Percentiles rank a stretch among this genome's conserved stretches.
phyloP scores from a whole-genome alignment of 37 sponge, comb jelly and placozoan genomes.

The Halichondria panicea region DNA sequence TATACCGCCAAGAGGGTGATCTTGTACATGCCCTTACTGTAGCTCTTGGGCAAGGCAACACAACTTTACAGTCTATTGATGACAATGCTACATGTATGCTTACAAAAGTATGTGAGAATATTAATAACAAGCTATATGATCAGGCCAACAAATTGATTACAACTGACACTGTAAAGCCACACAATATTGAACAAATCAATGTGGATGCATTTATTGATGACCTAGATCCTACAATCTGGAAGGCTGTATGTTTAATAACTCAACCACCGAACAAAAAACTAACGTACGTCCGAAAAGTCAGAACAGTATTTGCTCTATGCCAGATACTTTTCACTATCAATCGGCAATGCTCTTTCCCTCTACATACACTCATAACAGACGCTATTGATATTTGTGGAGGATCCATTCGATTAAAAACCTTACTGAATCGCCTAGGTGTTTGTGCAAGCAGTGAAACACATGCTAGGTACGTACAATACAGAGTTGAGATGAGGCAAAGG shows the following conservation, averaged over 20 bases:
- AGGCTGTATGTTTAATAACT: slow-evolving; percentile 14
- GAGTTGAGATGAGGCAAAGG: background rate
- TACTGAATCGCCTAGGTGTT: slow-evolving; percentile 33
- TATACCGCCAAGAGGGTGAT: slow-evolving; percentile 20
- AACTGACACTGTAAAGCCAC: background rate
- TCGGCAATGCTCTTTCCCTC: slow-evolving; percentile 16
- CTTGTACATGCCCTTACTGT: slow-evolving; percentile 27
- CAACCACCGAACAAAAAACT: background rate
- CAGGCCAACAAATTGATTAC: background rate
- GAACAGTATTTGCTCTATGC: slow-evolving; percentile 6
- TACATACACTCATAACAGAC: slow-evolving; percentile 30
- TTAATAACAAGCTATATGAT: background rate
- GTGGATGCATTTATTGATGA: slow-evolving; percentile 2
- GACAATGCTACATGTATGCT: too few relatives aligned
- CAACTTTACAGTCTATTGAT: too few relatives aligned
- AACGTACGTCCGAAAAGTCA: slow-evolving; percentile 2
- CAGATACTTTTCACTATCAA: slow-evolving; percentile 10
- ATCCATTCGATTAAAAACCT: background rate
- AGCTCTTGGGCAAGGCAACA: background rate
- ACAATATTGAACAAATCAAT: slow-evolving; percentile 13
- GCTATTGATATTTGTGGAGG: slow-evolving; percentile 27
- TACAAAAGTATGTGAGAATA: too few relatives aligned
- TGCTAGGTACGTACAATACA: slow-evolving; percentile 6
- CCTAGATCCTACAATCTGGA: slow-evolving; percentile 19
- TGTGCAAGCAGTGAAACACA: slow-evolving; percentile 23